These are phyloP conservation scores for Rhegmatorhina hoffmannsi DNA, from an alignment of 2,113 vertebrate genomes.

Conservation along the genomic window DNA sequence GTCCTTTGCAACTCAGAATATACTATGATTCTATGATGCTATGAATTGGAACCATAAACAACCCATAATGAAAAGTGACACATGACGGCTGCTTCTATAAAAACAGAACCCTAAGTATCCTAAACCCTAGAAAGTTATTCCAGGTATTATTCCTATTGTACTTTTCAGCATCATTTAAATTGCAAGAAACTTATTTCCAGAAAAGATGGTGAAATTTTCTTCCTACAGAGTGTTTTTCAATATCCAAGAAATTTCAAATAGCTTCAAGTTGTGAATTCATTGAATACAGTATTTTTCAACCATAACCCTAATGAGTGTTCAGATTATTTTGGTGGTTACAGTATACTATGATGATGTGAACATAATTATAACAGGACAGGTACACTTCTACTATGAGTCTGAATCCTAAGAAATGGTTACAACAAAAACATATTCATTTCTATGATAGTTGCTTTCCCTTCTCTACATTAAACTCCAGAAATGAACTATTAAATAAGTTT, in stretches of 20 bases:
- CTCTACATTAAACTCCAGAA: neutral
- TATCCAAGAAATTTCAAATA: neutral
- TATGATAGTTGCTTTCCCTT: neutral
- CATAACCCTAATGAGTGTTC: neutral
- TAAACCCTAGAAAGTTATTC: neutral
- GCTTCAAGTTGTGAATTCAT: neutral
- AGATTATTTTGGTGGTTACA: neutral
- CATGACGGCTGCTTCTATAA: neutral
- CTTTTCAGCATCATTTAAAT: neutral
- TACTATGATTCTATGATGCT: neutral
- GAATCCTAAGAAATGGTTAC: neutral
- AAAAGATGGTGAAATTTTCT: neutral
- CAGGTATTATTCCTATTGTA: neutral
- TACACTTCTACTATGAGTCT: neutral
- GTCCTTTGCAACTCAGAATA: neutral
- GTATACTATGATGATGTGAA: neutral
- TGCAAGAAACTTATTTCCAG: neutral
- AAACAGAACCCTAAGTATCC: neutral
- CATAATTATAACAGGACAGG: neutral
- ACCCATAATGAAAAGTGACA: neutral
- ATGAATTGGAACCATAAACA: neutral
- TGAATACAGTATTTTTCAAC: constrained; percentile 15
- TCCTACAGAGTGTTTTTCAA: neutral
- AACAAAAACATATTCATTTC: neutral
- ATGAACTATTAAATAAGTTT: neutral